A percentile compares a stretch with the other conserved stretches of the same genome.
These are phyloP conservation scores for Pseudobourletiella spinata DNA, from an alignment of 1,140 invertebrate species.

Conservation along the genomic window DNA sequence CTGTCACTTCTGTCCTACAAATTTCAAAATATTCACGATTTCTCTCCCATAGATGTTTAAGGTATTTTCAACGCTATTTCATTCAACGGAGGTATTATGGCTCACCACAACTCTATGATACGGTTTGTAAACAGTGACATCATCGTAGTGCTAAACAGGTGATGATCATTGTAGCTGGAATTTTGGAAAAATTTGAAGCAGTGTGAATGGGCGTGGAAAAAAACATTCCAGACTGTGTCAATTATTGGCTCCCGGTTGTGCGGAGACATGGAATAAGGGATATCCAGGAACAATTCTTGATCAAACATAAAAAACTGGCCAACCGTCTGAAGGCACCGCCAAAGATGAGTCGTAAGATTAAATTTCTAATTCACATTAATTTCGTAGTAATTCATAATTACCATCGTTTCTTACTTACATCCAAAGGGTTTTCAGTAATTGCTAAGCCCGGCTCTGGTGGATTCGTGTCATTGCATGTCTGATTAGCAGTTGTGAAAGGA, in stretches of 20 bases:
- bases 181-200: constrained; percentile 24
- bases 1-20: not conserved
- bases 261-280: not conserved
- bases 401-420: not conserved
- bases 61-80: too few relatives aligned
- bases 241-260: constrained; percentile 18
- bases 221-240: constrained; percentile 28
- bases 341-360: too few relatives aligned
- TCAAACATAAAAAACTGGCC: not conserved
- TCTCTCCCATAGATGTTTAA: too few relatives aligned
- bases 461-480: not conserved
- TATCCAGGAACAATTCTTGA: not conserved
- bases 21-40: too few relatives aligned
- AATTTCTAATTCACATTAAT: too few relatives aligned
- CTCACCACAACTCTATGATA: constrained; percentile 23
- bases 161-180: constrained; percentile 30
- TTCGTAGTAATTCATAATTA: too few relatives aligned
- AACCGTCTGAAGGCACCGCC: too few relatives aligned
- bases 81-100: too few relatives aligned
- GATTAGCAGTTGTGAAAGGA: not conserved
- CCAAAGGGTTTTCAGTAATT: not conserved
- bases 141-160: constrained; percentile 18
- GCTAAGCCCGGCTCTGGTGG: not conserved
- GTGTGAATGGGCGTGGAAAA: constrained; percentile 21
- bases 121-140: constrained; percentile 24